Percentiles rank a stretch among this genome's conserved stretches.
These are phyloP conservation scores for Piprites chloris DNA, from an alignment of 2,113 vertebrate genomes.

Conservation along the genomic window DNA sequence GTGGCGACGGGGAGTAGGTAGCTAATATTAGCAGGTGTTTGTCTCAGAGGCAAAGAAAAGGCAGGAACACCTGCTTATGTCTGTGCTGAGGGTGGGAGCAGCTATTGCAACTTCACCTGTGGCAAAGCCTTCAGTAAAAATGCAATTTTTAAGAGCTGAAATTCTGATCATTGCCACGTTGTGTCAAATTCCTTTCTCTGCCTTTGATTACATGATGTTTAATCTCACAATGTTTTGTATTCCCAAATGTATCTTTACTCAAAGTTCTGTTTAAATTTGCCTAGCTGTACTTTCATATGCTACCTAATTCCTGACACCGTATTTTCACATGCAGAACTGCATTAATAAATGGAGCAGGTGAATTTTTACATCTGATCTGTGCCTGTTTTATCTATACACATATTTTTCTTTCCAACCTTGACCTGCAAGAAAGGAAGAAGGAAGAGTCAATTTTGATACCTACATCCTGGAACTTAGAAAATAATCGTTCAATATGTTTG, in stretches of 20 bases:
- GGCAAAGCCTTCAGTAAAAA: conserved; percentile 72
- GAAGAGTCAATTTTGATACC: conserved; percentile 48
- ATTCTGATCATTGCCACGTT: not conserved
- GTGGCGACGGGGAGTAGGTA: conserved; percentile 78
- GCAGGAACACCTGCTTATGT: conserved; percentile 68
- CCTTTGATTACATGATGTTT: not conserved
- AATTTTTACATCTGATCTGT: conserved; percentile 44
- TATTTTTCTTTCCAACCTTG: conserved; percentile 57
- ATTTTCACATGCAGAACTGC: conserved; percentile 1
- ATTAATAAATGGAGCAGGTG: conserved; percentile 35
- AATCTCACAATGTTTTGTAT: not conserved
- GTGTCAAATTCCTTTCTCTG: not conserved
- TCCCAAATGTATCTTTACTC: not conserved
- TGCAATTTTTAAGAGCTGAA: conserved; percentile 38
- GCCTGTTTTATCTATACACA: not conserved
- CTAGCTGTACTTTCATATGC: not conserved
- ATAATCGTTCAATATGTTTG: conserved; percentile 23
- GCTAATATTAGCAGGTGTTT: conserved; percentile 79
- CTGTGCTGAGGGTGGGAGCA: conserved; percentile 67
- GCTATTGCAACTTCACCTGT: conserved; percentile 62
- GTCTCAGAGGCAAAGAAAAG: conserved; percentile 72
- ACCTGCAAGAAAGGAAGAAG: conserved; percentile 49
- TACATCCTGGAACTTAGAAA: conserved; percentile 24
- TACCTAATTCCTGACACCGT: not conserved
- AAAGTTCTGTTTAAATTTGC: conserved; percentile 6